Percentiles rank a stretch among this genome's conserved stretches.
Conservation (phyloP, 2,888 invertebrate genomes). For the Nymphalis c-album region DNA sequence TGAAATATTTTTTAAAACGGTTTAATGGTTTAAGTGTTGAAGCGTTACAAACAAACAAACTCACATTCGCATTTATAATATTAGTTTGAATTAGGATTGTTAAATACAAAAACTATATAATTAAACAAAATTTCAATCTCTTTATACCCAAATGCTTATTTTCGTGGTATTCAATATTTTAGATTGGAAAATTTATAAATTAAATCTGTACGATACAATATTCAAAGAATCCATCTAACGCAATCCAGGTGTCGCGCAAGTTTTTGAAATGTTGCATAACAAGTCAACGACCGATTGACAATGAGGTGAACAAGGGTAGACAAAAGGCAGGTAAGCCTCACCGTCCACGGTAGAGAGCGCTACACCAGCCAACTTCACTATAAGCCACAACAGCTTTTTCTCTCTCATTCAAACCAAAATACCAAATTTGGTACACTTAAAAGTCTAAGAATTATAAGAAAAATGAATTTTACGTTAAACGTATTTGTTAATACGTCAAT, state of each 20-base stretch:
- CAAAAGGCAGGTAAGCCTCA: constrained; percentile 8
- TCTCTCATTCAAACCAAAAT: not conserved
- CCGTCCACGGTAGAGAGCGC: not conserved
- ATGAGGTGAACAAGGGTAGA: constrained; percentile 43
- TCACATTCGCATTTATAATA: too few species aligned
- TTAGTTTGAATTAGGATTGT: too few species aligned
- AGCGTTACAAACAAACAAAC: too few species aligned
- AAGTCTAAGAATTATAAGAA: too few species aligned
- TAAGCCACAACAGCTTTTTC: not conserved
- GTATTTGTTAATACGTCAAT: too few species aligned
- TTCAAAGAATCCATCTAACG: not conserved
- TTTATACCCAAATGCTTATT: too few species aligned
- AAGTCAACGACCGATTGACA: constrained; percentile 65
- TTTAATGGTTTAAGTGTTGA: too few species aligned
- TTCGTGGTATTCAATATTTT: not conserved
- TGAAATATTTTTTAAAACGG: too few species aligned
- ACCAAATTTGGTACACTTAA: too few species aligned
- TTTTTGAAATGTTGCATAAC: constrained; percentile 52
- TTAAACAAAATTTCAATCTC: too few species aligned
- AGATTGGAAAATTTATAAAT: not conserved
- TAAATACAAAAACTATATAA: too few species aligned
- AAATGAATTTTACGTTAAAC: too few species aligned
- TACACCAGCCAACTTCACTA: not conserved
- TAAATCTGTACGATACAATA: not conserved
- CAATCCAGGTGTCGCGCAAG: constrained; percentile 13